Conservation (phyloP, 2,113 vertebrate genomes). For the Castor canadensis region DNA sequence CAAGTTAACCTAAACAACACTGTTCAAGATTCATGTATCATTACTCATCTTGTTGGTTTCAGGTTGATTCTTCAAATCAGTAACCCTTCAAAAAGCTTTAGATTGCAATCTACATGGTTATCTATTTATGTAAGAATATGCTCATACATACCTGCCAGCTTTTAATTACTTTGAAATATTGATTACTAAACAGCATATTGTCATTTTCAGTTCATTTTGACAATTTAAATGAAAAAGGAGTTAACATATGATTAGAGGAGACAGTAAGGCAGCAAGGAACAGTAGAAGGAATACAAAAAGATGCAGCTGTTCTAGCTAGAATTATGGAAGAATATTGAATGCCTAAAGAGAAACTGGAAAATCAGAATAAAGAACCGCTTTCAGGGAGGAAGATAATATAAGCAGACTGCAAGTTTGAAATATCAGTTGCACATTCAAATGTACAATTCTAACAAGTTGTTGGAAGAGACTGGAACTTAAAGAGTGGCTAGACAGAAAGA, state of each 20-base stretch:
- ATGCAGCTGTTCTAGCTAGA: not conserved
- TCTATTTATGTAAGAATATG: not conserved
- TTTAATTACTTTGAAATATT: slow-evolving; percentile 29
- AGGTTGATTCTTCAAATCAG: not conserved
- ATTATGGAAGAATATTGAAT: not conserved
- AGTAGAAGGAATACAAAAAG: not conserved
- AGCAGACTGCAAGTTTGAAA: not conserved
- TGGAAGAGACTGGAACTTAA: not conserved
- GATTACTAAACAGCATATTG: not conserved
- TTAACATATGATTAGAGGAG: not conserved
- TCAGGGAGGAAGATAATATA: not conserved
- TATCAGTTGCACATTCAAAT: not conserved
- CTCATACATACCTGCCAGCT: not conserved
- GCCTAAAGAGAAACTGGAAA: not conserved
- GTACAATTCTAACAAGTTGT: not conserved
- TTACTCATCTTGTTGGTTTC: not conserved
- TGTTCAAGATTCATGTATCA: not conserved
- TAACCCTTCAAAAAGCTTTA: not conserved
- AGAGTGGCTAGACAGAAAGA: not conserved
- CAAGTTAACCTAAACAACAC: not conserved
- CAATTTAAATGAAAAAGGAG: not conserved
- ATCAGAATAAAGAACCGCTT: not conserved
- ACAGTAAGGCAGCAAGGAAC: not conserved
- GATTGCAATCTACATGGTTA: not conserved
- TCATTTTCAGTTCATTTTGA: not conserved